phyloP scores from a whole-genome alignment of 2,888 invertebrate species.

The Metellina segmentata region DNA sequence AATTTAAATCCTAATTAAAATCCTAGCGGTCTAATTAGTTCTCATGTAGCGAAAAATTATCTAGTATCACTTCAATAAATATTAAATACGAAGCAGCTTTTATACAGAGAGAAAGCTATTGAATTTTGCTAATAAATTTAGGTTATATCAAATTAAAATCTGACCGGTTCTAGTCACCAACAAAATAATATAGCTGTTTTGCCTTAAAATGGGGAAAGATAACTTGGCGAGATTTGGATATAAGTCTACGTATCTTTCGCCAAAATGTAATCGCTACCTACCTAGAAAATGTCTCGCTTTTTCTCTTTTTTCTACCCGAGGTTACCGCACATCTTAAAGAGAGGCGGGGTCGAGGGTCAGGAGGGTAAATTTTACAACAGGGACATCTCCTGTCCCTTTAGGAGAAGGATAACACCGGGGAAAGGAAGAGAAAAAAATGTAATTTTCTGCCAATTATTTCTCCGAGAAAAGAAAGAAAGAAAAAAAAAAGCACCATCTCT shows the following conservation, averaged over 20 bases:
- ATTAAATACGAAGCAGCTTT: too few species aligned
- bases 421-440: slow-evolving; percentile 47
- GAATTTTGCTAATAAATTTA: too few species aligned
- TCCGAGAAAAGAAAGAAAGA: too few species aligned
- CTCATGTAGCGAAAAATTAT: too few species aligned
- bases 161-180: neutral
- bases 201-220: neutral
- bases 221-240: neutral
- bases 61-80: too few species aligned
- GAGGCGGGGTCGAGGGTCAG: slow-evolving; percentile 56
- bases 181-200: neutral
- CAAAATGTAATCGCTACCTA: slow-evolving; percentile 4
- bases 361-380: slow-evolving; percentile 54
- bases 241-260: neutral
- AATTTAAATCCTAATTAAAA: too few species aligned
- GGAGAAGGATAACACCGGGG: slow-evolving; percentile 3
- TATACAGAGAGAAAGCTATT: too few species aligned
- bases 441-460: slow-evolving; percentile 72
- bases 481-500: neutral
- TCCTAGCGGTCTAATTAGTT: too few species aligned
- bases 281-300: slow-evolving; percentile 5
- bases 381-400: slow-evolving; percentile 47
- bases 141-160: too few species aligned
- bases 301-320: slow-evolving; percentile 3
- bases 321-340: slow-evolving; percentile 54